Conservation (phyloP, 2,888 invertebrate genomes). For the Cerastoderma edule region DNA sequence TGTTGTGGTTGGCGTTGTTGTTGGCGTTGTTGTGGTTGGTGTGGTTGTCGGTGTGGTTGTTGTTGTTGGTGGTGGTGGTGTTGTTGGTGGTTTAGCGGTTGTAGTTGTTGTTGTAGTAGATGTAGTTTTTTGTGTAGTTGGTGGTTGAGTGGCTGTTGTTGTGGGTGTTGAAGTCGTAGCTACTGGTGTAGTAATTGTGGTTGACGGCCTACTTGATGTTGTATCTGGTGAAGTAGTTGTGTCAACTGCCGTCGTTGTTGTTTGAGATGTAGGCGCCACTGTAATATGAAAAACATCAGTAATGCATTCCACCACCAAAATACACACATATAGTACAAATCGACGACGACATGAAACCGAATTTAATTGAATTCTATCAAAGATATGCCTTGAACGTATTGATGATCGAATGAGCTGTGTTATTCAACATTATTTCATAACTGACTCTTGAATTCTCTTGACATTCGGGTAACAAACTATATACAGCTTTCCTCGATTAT, state of each 20-base stretch:
- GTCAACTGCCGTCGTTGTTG: not conserved
- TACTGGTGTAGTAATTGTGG: not conserved
- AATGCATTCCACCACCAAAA: too few species aligned
- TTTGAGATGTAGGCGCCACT: not conserved
- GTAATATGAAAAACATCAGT: too few species aligned
- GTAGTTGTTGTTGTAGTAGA: slow-evolving; percentile 1
- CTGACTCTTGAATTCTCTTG: too few species aligned
- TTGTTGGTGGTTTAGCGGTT: not conserved
- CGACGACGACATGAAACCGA: too few species aligned
- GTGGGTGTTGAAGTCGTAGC: not conserved
- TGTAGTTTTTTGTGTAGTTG: not conserved
- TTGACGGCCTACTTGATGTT: not conserved
- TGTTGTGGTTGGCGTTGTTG: not conserved
- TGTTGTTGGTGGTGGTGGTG: not conserved
- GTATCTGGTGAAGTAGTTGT: not conserved
- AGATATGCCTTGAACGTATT: too few species aligned
- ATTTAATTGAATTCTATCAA: too few species aligned
- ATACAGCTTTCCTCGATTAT: too few species aligned
- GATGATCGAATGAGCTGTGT: too few species aligned
- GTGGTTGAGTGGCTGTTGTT: not conserved
- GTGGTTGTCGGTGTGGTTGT: not conserved
- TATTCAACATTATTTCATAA: too few species aligned
- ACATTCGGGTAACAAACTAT: too few species aligned
- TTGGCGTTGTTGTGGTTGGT: not conserved
- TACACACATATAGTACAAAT: too few species aligned